Evolutionary conservation across 2,888 invertebrate genomes (phyloP), one percentile per base, ranked within the genome.

Genomic region (Ommatoiulus sabulosus): DNA sequence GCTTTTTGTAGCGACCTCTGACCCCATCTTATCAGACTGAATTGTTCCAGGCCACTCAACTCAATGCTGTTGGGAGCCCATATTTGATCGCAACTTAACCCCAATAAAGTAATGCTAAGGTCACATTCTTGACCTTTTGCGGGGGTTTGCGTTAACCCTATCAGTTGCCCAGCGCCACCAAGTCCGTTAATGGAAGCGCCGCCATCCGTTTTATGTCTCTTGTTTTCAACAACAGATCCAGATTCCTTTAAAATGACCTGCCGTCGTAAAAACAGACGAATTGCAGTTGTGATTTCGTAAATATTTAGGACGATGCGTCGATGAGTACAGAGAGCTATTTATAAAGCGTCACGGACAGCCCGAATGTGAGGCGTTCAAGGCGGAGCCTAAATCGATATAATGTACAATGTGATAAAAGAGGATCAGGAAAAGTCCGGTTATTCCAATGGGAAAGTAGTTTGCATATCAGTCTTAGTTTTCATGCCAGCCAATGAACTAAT

Each of bases 151-250:
- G 7, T 20, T 20, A 20, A 20, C 20, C 20, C 63, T 63, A n/a
- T 63, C 20, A 20, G n/a, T 20, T 10, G 48, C 48, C 48, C 48
- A 10, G 48, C 48, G 12, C 63, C 8, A 4, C 20, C 63, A 63
- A 63, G 63, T 63, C 63, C n/a, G 63, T 63, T 63, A 63, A 63
- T 63, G 63, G 63, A 63, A 63, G 63, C 63, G 63, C 63, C 63
- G 63, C 63, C 63, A 63, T 63, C 63, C 5, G 63, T 63, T 63
- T 63, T 63, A 63, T 63, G 63, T 63, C 63, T 57, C 35, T 17
- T 15, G 20, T 63, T 63, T 63, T 63, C 20, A 63, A 63, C 63
- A 63, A 63, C 63, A 20, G 63, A 63, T 63, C 20, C 63, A 63
- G n/a, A 63, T 63, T 63, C 63, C 20, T 20, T 20, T 63, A 63